Evolutionary conservation across 1,140 invertebrate species (phyloP).

Genomic region (Araneus ventricosus): DNA sequence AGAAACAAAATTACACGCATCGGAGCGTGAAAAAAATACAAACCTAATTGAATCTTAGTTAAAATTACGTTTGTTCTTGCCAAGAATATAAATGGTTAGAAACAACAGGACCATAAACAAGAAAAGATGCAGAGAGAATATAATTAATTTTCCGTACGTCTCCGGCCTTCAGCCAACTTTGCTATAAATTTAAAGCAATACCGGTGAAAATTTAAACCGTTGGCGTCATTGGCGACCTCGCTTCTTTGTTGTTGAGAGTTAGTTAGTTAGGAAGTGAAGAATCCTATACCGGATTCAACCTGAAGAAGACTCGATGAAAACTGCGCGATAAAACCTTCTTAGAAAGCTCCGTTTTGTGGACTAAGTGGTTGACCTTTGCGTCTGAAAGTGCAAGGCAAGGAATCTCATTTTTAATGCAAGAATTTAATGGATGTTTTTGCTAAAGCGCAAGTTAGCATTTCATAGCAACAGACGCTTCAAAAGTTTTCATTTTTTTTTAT

Average conservation of each 20-base stretch:
- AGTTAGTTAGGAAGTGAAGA: too few relatives aligned
- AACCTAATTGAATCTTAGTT: too few relatives aligned
- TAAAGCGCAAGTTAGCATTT: conserved; percentile 10
- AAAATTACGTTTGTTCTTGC: too few relatives aligned
- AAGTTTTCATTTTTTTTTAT: background rate
- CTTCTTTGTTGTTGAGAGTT: background rate
- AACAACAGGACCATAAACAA: too few relatives aligned
- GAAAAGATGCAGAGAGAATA: too few relatives aligned
- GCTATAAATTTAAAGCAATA: conserved; percentile 27
- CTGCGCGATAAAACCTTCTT: background rate
- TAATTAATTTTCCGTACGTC: background rate
- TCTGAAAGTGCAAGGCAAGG: conserved; percentile 31
- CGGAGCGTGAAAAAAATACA: too few relatives aligned
- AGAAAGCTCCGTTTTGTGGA: conserved; percentile 9
- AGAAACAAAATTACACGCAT: too few relatives aligned
- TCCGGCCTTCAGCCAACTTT: background rate
- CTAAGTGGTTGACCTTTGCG: conserved; percentile 50
- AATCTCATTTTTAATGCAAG: conserved; percentile 50
- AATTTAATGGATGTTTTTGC: conserved; percentile 30
- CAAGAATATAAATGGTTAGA: too few relatives aligned
- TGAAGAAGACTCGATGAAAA: conserved; percentile 6
- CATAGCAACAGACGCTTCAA: background rate
- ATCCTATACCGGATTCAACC: background rate
- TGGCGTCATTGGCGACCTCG: background rate
- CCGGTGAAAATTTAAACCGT: background rate